Conservation (phyloP, 2,113 vertebrate species). For the Prionailurus bengalensis region DNA sequence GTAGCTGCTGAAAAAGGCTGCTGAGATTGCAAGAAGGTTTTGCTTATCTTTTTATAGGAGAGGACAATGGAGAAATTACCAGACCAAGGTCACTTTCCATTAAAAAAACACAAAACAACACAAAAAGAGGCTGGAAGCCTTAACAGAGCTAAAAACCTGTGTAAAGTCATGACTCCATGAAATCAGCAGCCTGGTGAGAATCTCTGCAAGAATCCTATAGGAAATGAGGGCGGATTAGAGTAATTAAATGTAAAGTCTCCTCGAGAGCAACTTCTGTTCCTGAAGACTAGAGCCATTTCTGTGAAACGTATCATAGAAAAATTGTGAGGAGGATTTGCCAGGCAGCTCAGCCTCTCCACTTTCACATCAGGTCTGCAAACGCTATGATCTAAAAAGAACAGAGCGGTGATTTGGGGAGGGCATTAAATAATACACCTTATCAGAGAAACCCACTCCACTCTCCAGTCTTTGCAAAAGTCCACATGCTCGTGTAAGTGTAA, state of each 20-base stretch:
- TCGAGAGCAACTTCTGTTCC: constrained; percentile 64
- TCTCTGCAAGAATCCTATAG: constrained; percentile 46
- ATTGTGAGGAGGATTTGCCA: constrained; percentile 68
- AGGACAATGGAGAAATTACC: constrained; percentile 71
- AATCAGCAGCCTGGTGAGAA: constrained; percentile 71
- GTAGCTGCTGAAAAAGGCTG: constrained; percentile 31
- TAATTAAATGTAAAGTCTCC: constrained; percentile 78
- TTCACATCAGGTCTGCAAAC: background rate
- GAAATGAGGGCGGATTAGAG: constrained; percentile 75
- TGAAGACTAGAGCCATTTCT: constrained; percentile 64
- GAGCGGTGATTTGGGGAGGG: constrained; percentile 25
- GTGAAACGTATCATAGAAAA: constrained; percentile 60
- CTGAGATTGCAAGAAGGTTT: constrained; percentile 29
- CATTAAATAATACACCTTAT: constrained; percentile 72
- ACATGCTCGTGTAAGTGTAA: constrained; percentile 37
- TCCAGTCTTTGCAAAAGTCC: background rate
- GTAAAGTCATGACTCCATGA: constrained; percentile 70
- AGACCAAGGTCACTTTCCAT: constrained; percentile 73
- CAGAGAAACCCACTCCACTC: constrained; percentile 67
- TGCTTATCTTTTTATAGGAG: background rate
- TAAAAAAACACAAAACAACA: background rate
- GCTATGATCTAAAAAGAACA: constrained; percentile 68
- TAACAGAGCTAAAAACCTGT: constrained; percentile 72
- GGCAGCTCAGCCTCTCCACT: constrained; percentile 48
- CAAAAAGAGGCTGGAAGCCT: background rate